Percentiles rank a stretch among this genome's conserved stretches.
Evolutionary conservation across 53 echinoderm and acorn worm genomes (phyloP).

Genomic region (Paracentrotus lividus): DNA sequence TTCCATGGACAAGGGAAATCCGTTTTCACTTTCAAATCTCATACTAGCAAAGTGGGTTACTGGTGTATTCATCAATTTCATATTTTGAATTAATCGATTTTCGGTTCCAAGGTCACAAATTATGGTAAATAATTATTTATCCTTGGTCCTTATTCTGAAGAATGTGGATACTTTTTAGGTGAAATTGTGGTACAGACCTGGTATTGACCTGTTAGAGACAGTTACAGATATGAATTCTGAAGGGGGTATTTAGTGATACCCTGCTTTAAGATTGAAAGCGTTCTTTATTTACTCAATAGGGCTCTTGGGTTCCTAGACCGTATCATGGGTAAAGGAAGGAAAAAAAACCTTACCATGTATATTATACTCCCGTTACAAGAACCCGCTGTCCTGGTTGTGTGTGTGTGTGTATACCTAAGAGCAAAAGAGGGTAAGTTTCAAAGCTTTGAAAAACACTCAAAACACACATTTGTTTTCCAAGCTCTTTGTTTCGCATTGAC

Average conservation of each 20-base stretch:
- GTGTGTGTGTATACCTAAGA: conserved; percentile 23
- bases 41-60: no score
- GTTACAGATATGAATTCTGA: no score
- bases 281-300: background rate
- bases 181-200: no score
- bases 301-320: background rate
- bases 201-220: no score
- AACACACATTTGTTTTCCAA: conserved; percentile 51
- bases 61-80: no score
- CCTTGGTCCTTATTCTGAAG: no score
- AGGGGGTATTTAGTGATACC: background rate
- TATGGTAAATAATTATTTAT: no score
- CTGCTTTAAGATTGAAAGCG: background rate
- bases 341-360: background rate
- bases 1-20: background rate
- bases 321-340: background rate
- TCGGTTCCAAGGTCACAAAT: no score
- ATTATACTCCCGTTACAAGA: background rate
- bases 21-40: background rate
- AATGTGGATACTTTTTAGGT: no score
- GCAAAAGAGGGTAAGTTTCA: conserved; percentile 27
- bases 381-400: background rate
- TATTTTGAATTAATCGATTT: no score
- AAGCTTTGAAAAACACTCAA: conserved; percentile 40
- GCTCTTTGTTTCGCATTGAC: conserved; percentile 55